Evolutionary conservation across 1,140 invertebrate species (phyloP), one percentile per base, ranked within the genome.

Genomic region (Cotesia vestalis): DNA sequence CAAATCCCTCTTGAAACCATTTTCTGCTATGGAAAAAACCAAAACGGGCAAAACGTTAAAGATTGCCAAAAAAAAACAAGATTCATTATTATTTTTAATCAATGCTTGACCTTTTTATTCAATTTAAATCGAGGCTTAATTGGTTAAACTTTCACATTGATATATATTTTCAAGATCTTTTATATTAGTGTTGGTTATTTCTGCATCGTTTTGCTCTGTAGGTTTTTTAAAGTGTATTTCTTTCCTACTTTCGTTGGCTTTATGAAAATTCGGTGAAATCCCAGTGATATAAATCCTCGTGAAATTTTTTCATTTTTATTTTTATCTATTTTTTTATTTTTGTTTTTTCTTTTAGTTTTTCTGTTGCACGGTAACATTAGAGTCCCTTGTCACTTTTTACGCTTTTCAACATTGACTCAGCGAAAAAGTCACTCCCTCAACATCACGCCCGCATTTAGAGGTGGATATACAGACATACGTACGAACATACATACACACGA

Each of bases 351-450:
- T 8, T 53, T 8, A 38, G 55, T 46, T 72, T 62, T 61, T 52
- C 53, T 66, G 14, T 20, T 66, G 38, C 67, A 40, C 27, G 40
- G 57, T 62, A 62, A 72, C 36, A 35, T 64, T 67, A 72, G 64
- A 61, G 64, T 68, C 51, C 46, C 17, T 61, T 72, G 64, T 72
- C 71, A 72, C 64, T 72, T 67, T 11, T n/a, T 6, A 52, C 36
- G 53, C 55, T 61, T 53, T 72, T 66, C 70, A 63, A 57, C 71
- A 17, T 57, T 14, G 51, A 72, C 61, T 72, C 71, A 72, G 64
- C 71, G 71, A 72, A 72, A 72, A 72, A 72, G 64, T 72, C 62
- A 71, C 61, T 71, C 38, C 20, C 57, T 72, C 71, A 72, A 72
- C 71, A 67, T 72, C 63, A 67, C 71, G n/a, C 71, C 64, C 71